These are phyloP conservation scores for Sialis lutaria DNA, from an alignment of 2,888 invertebrate genomes.

Conservation along the genomic window DNA sequence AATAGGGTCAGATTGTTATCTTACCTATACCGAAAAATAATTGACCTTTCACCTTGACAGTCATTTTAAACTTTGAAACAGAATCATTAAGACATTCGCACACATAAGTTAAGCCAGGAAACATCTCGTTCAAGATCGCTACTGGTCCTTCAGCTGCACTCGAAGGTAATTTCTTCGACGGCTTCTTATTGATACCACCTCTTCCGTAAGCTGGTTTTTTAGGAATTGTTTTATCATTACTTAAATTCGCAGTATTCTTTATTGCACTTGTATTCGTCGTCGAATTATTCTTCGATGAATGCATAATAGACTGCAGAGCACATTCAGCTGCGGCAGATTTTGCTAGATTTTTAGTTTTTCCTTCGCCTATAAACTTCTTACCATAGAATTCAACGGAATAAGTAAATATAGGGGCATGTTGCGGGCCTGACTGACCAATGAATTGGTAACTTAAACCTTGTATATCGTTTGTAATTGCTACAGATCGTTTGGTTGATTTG, in stretches of 20 bases:
- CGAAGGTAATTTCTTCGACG: conserved; percentile 28
- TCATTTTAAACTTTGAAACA: conserved; percentile 70
- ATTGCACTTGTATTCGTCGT: conserved; percentile 18
- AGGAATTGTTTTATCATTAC: conserved; percentile 29
- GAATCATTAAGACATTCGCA: conserved; percentile 38
- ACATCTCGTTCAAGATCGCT: conserved; percentile 73
- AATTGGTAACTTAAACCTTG: conserved; percentile 61
- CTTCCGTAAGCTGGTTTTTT: conserved; percentile 17
- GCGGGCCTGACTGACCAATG: conserved; percentile 64
- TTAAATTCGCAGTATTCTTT: conserved; percentile 29
- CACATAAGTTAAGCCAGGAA: conserved; percentile 56
- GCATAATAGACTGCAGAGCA: conserved; percentile 36
- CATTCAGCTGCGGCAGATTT: conserved; percentile 45
- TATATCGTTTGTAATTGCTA: conserved; percentile 70
- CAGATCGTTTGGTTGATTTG: conserved; percentile 37
- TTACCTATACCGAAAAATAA: conserved; percentile 66
- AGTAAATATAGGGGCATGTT: conserved; percentile 75
- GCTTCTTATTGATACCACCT: conserved; percentile 21
- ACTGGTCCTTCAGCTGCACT: conserved; percentile 54
- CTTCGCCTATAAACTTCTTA: conserved; percentile 34
- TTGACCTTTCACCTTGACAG: conserved; percentile 51
- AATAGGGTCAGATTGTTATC: conserved; percentile 10
- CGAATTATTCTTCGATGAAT: conserved; percentile 29
- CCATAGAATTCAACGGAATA: conserved; percentile 56
- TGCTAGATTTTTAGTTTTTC: conserved; percentile 60